A percentile compares a stretch with the other conserved stretches of the same genome.
These are phyloP conservation scores for Falcaria lacertinaria DNA, from an alignment of 2,888 invertebrate genomes.

Conservation along the genomic window DNA sequence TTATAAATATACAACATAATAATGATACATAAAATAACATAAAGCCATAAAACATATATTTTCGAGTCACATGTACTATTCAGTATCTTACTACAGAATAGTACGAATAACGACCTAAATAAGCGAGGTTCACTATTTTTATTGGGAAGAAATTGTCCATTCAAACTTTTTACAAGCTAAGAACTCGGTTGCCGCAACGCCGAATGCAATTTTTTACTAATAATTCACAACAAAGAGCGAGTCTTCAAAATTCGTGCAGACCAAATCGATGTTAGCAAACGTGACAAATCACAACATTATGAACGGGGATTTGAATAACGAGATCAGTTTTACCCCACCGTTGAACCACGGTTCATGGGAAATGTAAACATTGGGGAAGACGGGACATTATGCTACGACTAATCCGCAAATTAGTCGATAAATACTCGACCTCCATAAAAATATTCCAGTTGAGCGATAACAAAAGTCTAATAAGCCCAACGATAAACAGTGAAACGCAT, in stretches of 20 bases:
- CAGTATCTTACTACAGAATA: no score
- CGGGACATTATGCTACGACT: constrained; percentile 46
- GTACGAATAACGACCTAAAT: no score
- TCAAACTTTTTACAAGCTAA: constrained; percentile 5
- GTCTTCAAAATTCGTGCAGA: constrained; percentile 39
- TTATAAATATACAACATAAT: no score
- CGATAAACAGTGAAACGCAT: background rate
- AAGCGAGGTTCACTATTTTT: no score
- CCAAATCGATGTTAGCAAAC: constrained; percentile 43
- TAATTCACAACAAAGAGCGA: constrained; percentile 10
- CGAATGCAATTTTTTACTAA: constrained; percentile 9
- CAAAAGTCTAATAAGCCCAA: background rate
- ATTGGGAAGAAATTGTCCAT: background rate
- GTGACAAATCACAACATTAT: constrained; percentile 65
- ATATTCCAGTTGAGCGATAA: constrained; percentile 5
- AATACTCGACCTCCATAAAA: constrained; percentile 33
- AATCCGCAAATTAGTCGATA: constrained; percentile 67
- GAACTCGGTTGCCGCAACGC: constrained; percentile 10
- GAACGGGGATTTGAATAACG: constrained; percentile 67
- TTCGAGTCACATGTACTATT: no score
- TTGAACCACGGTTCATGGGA: constrained; percentile 57
- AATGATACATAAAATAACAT: no score
- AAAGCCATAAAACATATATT: no score
- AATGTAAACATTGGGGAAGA: constrained; percentile 64
- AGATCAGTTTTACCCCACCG: constrained; percentile 54